Conservation (phyloP, 2,113 vertebrate genomes). For the Scomber scombrus region DNA sequence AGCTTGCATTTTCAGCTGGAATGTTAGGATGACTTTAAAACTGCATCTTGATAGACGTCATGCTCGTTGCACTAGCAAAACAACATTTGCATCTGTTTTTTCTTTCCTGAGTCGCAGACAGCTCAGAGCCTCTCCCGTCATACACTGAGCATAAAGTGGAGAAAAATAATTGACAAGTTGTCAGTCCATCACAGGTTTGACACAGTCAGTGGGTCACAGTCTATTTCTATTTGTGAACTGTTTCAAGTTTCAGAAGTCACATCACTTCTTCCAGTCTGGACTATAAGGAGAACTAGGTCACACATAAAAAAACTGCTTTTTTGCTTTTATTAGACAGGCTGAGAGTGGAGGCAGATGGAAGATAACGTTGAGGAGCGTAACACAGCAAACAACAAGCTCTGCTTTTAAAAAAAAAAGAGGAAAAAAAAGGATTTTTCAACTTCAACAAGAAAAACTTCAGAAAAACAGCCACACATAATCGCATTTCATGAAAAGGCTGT, state of each 20-base stretch:
- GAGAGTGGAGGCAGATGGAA: no score
- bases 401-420: no score
- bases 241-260: slow-evolving; percentile 26
- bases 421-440: no score
- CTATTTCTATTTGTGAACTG: slow-evolving; percentile 49
- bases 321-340: no score
- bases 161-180: slow-evolving; percentile 52
- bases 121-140: slow-evolving; percentile 13
- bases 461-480: no score
- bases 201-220: slow-evolving; percentile 27
- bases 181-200: slow-evolving; percentile 28
- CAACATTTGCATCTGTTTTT: neutral
- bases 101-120: neutral
- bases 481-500: no score
- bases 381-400: no score
- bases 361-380: no score
- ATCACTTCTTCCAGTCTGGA: no score
- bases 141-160: neutral
- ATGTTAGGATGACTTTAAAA: neutral
- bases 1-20: neutral
- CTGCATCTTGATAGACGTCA: neutral
- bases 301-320: no score
- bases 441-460: no score
- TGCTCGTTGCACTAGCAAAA: neutral
- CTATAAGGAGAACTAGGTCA: no score